Base-by-base conservation (phyloP, 2,113 vertebrate species). In the Aptenodytes patagonicus region DNA sequence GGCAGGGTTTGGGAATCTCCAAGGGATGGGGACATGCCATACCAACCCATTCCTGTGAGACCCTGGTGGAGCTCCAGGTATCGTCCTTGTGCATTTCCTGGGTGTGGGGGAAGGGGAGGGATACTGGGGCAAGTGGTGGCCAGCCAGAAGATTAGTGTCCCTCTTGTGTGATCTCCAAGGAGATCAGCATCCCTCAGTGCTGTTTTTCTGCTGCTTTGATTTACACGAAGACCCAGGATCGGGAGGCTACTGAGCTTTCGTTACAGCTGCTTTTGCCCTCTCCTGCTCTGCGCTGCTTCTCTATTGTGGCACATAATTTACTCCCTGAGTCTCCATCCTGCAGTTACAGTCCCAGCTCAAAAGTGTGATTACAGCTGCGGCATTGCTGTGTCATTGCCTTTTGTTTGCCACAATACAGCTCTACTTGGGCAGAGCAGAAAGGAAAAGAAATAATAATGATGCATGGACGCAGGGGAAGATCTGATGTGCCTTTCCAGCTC, bases 391-490 rank as follows among this genome's bases (percentile, higher is more conserved):
- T 85, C 84, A 32, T 69, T 95, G 87, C 89, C 95, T 97, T 95
- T 97, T 97, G 94, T 97, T 97, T 97, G 97, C 93, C 90, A 87
- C 94, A 95, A 91, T 97, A 91, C 93, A 87, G 83, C 84, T 96
- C 96, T 91, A 72, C 78, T 90, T 75, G 93, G 62, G 87, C 66
- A 94, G 93, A 91, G 46, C 70, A 77, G 78, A 93, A 91, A 88
- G 90, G 93, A 88, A 85, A 42, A 72, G 93, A 89, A 95, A 7
- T 94, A 80, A 94, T 95, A 97, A 94, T 69, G 96, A 89, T 78
- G 73, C 83, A 61, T 9, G 77, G 96, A 78, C 2, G 18, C 92
- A 92, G 78, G 54, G 81, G 78, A 96, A 96, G 90, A 95, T 97
- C 97, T 93, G 83, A 93, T 0, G 9, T 94, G 88, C 86, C n/a